A percentile compares a stretch with the other conserved stretches of the same genome.
Evolutionary conservation across 2,797 vertebrate species (phyloP).

Genomic region (Salarias fasciatus): DNA sequence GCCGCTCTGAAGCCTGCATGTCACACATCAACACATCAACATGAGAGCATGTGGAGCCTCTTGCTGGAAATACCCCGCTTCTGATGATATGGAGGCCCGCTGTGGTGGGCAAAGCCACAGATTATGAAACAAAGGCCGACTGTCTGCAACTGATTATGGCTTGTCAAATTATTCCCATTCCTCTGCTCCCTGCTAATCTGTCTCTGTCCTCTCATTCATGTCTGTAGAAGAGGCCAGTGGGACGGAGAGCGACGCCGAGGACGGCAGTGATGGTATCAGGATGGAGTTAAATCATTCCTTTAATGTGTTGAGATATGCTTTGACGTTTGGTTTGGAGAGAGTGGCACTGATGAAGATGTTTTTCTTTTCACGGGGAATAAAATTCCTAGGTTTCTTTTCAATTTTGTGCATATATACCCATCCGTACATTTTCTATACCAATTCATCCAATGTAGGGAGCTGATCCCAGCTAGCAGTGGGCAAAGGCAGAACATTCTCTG

Average conservation of each 20-base stretch:
- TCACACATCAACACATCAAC: conserved; percentile 45
- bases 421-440: too few relatives aligned
- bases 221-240: conserved; percentile 93
- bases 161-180: conserved; percentile 53
- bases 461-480: too few relatives aligned
- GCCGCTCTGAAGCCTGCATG: conserved; percentile 18
- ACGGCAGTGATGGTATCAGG: conserved; percentile 87
- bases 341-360: too few relatives aligned
- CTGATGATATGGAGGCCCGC: conserved; percentile 56
- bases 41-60: conserved; percentile 49
- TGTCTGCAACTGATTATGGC: conserved; percentile 65
- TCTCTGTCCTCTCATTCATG: conserved; percentile 40
- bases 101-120: conserved; percentile 38
- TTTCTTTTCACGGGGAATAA: too few relatives aligned
- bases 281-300: not conserved
- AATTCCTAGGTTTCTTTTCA: too few relatives aligned
- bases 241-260: conserved; percentile 94
- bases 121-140: conserved; percentile 66
- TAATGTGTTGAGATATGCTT: too few relatives aligned
- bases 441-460: too few relatives aligned
- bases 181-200: conserved; percentile 38
- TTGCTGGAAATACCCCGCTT: conserved; percentile 63
- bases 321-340: too few relatives aligned
- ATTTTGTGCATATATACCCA: too few relatives aligned
- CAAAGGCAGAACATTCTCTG: too few relatives aligned